phyloP scores from a whole-genome alignment of 2,797 vertebrate genomes.

The Buceros bicornis region DNA sequence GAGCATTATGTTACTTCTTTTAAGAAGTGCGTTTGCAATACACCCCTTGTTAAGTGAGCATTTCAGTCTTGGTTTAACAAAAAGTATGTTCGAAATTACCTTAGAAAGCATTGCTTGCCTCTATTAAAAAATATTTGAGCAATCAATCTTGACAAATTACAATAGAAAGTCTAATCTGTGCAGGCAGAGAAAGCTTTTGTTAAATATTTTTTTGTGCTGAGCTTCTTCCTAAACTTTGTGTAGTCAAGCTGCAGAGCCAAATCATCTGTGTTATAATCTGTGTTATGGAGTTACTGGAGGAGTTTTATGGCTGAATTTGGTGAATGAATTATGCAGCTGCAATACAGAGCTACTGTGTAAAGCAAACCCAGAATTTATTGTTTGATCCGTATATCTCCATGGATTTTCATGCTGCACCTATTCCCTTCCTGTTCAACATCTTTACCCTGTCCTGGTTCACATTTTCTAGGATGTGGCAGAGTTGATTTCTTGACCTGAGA shows the following conservation, averaged over 20 bases:
- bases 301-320: not conserved
- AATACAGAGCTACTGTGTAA: not conserved
- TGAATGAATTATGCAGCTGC: not conserved
- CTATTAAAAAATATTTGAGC: not conserved
- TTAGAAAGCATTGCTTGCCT: not conserved
- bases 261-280: not conserved
- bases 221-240: not conserved
- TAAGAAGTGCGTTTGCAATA: not conserved
- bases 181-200: not conserved
- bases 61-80: not conserved
- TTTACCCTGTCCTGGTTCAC: not conserved
- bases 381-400: rapidly evolving
- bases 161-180: not conserved
- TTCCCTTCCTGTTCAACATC: not conserved
- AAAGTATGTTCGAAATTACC: not conserved
- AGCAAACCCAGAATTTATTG: not conserved
- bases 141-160: not conserved
- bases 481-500: not conserved
- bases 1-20: not conserved
- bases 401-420: not conserved
- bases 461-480: rapidly evolving
- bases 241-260: not conserved
- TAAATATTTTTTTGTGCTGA: not conserved
- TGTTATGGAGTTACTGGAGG: not conserved
- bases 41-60: not conserved